Base-by-base conservation (phyloP, 2,113 vertebrate species). In the Amphilophus citrinellus region DNA sequence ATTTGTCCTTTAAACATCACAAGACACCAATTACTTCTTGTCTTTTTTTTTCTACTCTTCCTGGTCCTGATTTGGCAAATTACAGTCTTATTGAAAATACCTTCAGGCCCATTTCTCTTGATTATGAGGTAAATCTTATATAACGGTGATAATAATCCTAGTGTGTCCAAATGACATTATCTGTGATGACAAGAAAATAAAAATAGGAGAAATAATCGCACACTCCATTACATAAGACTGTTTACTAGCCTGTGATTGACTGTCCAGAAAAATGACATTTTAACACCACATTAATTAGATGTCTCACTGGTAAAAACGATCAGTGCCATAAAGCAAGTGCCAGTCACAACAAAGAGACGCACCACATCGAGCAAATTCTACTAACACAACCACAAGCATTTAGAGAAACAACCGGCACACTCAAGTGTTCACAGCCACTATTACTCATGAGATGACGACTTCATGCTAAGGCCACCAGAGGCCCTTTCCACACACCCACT, bases 401-500 rank as follows among this genome's bases (percentile, higher is more conserved):
- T 53, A 56, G 15, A 65, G 66, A 76, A 68, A 61, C 76, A 78
- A 79, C 84, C 42, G 20, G 59, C 56, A 62, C 47, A 65, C 62
- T 83, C 10, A 71, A 84, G 76, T 24, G 61, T 65, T 87, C 77
- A 35, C 86, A 78, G 56, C 53, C 82, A 60, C 66, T 37, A 13
- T 58, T 80, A 84, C 63, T 68, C 80, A 68, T 66, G 58, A 80
- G 78, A 78, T 75, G 75, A 87, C 10, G 42, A 63, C 86, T 84
- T 80, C 42, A 79, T 56, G 75, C 42, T 11, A 42, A 59, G 63
- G 56, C 77, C 77, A 78, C 24, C 76, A 61, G 81, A 62, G 82
- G 27, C 53, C 82, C 62, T 76, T 35, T 85, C 27, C 18, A 47
- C 63, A 86, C 80, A 53, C 89, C 88, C 86, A 91, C 92, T 85